Conservation (phyloP, 1,140 invertebrate genomes). For the Hormaphis cornu region DNA sequence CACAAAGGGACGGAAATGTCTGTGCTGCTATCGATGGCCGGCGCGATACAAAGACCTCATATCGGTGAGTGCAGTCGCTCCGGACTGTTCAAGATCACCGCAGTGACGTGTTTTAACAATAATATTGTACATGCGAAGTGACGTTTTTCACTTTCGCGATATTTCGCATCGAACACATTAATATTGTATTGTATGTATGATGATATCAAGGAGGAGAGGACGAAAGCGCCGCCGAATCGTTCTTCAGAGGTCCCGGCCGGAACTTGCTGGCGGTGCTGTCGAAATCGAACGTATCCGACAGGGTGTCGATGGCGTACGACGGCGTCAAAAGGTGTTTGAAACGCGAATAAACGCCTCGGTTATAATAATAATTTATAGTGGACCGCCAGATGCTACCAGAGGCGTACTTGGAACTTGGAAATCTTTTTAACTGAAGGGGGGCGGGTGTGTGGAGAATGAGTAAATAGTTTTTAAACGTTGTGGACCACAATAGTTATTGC, state of each 20-base stretch:
- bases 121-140: too few species aligned
- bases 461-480: slow-evolving; percentile 32
- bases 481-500: slow-evolving; percentile 38
- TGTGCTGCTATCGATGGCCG: slow-evolving; percentile 22
- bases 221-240: slow-evolving; percentile 5
- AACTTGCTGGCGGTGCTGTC: slow-evolving; percentile 20
- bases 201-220: slow-evolving; percentile 13
- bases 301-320: slow-evolving; percentile 24
- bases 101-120: too few species aligned
- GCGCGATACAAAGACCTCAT: slow-evolving; percentile 24
- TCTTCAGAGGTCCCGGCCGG: slow-evolving; percentile 25
- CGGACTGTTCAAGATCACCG: too few species aligned
- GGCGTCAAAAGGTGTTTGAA: slow-evolving; percentile 15
- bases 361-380: too few species aligned
- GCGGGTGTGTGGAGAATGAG: too few species aligned
- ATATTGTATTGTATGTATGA: too few species aligned
- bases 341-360: too few species aligned
- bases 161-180: too few species aligned
- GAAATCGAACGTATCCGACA: slow-evolving; percentile 24
- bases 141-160: too few species aligned
- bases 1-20: slow-evolving; percentile 28
- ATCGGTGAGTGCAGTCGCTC: background rate
- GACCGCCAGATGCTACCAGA: too few species aligned
- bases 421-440: too few species aligned
- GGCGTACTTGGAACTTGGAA: too few species aligned